phyloP scores from a whole-genome alignment of 2,113 vertebrate species.

The Heterotilapia buettikoferi region DNA sequence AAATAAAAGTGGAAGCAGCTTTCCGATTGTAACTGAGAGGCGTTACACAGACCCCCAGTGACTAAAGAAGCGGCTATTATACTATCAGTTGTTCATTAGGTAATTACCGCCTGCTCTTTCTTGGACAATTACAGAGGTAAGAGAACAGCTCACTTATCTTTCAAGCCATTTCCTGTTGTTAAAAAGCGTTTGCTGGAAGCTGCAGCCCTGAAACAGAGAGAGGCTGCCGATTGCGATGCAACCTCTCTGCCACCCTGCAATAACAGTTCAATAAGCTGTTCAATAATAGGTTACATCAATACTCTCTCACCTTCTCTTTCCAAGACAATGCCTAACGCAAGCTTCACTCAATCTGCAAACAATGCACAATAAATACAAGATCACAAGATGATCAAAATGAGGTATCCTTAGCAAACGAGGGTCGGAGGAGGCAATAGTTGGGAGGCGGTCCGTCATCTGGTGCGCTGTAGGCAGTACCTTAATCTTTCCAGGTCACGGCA shows the following conservation, averaged over 20 bases:
- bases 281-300: conserved; percentile 38
- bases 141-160: background rate
- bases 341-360: background rate
- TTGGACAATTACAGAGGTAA: background rate
- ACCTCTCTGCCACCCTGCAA: background rate
- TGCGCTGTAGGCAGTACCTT: background rate
- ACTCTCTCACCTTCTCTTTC: background rate
- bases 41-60: background rate
- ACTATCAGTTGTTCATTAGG: conserved; percentile 11
- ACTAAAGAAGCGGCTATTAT: conserved; percentile 11
- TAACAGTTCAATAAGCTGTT: background rate
- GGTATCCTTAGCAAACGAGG: background rate
- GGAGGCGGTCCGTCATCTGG: background rate
- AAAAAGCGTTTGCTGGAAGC: conserved; percentile 18
- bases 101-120: background rate
- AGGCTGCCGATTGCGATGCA: background rate
- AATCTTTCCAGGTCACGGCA: conserved; percentile 27
- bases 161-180: conserved; percentile 35
- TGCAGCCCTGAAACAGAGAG: background rate
- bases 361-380: background rate
- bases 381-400: background rate
- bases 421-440: background rate
- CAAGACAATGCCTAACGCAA: background rate
- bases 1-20: background rate
- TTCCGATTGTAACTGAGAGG: background rate